Base-by-base conservation (phyloP, 1,140 invertebrate species). In the Scylla paramamosain region DNA sequence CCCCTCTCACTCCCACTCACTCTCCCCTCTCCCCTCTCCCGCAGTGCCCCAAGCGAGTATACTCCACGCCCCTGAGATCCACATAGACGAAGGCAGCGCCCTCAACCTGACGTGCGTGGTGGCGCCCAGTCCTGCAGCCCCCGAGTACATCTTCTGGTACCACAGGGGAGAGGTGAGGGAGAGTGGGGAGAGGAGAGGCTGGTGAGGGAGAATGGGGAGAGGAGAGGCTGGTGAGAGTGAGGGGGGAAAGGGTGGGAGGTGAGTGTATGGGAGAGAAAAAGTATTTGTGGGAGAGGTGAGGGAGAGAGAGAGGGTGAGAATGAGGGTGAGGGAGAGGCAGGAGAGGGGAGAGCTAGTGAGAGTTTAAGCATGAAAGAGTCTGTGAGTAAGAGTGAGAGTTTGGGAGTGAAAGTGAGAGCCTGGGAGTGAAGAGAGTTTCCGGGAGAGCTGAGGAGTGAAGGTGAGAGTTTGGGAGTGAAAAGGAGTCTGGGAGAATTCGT, bases 91-190 rank as follows among this genome's bases (percentile, higher is more conserved):
- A 96, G 98, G 98, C 52, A 98, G 98, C 96, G 98, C 99, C 97
- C 98, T 99, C 96, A 99, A 99, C 97, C 97, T 99, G 96, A 99
- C 98, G 87, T 99, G 98, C 97, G 97, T 98, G 95, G 98, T 99
- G 8, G 97, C 98, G 96, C 98, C 99, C 96, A 98, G 98, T 45
- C 98, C 98, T 0, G 98, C 98, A 96, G 98, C 98, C 28, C 98
- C 98, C 82, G 98, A 98, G 96, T 99, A 98, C 97, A 99, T 99
- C 97, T 98, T 98, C 97, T 99, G 98, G 98, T 99, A 99, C 97
- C 98, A 98, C 96, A 98, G 98, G 86, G 98, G 98, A 16, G 98
- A 98, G 96, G 98, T 99, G 97, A 97, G 97, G 20, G 28, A 7
- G 0, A 12, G 83, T 0, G 6, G 83, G 12, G n/a, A 31, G 83